phyloP scores from a whole-genome alignment of 1,140 invertebrate genomes.

The Pseudoatta argentina region DNA sequence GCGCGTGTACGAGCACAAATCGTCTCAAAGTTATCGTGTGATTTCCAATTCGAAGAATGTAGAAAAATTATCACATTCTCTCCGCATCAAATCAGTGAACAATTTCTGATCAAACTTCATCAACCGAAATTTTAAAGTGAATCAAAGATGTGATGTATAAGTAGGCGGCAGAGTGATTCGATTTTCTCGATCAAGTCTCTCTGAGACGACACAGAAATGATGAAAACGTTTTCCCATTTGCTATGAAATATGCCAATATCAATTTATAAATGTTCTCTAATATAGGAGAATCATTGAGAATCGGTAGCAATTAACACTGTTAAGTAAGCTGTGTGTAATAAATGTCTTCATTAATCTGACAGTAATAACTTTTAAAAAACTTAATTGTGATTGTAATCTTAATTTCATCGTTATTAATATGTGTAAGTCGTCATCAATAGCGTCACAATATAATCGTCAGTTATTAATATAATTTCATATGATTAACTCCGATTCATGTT shows the following conservation, averaged over 20 bases:
- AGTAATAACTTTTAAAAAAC: conserved; percentile 3
- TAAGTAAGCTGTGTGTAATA: conserved; percentile 5
- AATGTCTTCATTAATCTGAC: conserved; percentile 14
- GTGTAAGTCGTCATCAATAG: not conserved
- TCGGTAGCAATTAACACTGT: not conserved
- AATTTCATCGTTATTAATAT: not conserved
- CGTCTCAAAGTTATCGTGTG: conserved; percentile 33
- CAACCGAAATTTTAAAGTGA: not conserved
- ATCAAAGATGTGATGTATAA: conserved; percentile 17
- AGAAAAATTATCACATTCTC: conserved; percentile 29
- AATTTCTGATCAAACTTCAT: not conserved
- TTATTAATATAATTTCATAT: conserved; percentile 14
- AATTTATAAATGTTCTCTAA: not conserved
- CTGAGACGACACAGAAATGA: not conserved
- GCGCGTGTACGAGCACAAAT: not conserved
- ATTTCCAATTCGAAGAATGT: conserved; percentile 34
- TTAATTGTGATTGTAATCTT: not conserved
- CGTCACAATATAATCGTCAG: not conserved
- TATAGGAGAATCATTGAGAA: not conserved
- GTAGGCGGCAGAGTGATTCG: not conserved
- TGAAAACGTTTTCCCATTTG: not conserved
- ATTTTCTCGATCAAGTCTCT: not conserved
- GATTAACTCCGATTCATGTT: not conserved
- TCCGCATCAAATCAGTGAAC: not conserved
- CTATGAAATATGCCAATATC: not conserved